These are phyloP conservation scores for Brachionus asplanchnoidis DNA, from an alignment of 1,140 invertebrate genomes.

Conservation along the genomic window DNA sequence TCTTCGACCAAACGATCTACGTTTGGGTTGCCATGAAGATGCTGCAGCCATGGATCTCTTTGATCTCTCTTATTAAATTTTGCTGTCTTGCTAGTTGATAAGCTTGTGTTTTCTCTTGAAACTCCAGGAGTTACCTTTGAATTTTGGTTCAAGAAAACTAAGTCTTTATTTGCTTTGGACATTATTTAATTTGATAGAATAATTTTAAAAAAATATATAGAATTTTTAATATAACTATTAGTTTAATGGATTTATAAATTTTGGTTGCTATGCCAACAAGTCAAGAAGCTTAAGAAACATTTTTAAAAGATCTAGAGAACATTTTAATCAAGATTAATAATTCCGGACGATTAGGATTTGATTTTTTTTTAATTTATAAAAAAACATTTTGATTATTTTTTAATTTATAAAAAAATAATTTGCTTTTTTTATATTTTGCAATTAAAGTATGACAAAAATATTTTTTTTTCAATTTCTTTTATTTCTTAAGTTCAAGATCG, in stretches of 20 bases:
- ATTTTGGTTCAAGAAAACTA: background rate
- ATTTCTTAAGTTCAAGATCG: too few species aligned
- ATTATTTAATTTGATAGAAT: background rate
- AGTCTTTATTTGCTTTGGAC: background rate
- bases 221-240: background rate
- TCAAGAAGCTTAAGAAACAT: background rate
- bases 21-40: background rate
- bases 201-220: background rate
- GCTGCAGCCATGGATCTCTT: background rate
- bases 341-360: background rate
- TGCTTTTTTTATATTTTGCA: too few species aligned
- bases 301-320: background rate
- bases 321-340: background rate
- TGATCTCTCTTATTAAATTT: background rate
- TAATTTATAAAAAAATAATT: too few species aligned
- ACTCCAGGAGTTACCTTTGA: background rate
- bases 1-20: background rate
- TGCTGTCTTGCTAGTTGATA: background rate
- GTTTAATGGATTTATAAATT: background rate
- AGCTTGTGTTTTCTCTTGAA: background rate
- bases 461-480: too few species aligned
- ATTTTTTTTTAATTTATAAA: too few species aligned
- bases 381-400: too few species aligned
- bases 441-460: too few species aligned
- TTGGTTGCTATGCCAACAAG: background rate